phyloP scores from a whole-genome alignment of 2,797 vertebrate species.

The Buceros bicornis region DNA sequence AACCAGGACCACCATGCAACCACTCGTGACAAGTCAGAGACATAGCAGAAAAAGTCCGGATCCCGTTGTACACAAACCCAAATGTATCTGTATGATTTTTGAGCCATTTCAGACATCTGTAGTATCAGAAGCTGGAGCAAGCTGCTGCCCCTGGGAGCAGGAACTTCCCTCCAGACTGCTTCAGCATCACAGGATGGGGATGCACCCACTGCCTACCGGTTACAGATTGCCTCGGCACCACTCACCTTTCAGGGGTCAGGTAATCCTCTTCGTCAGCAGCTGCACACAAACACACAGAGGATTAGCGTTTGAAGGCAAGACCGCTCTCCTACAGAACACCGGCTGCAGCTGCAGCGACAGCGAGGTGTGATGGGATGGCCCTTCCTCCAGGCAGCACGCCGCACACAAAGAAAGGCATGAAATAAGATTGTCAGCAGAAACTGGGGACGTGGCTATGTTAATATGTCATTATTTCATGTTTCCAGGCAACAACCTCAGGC shows the following conservation, averaged over 20 bases:
- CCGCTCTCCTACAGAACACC: fast-evolving
- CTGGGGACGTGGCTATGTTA: not conserved
- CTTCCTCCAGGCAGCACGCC: not conserved
- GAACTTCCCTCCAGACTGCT: not conserved
- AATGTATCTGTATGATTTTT: not conserved
- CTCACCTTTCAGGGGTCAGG: slow-evolving; percentile 70
- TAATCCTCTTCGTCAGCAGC: slow-evolving; percentile 50
- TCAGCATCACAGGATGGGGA: not conserved
- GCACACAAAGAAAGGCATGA: not conserved
- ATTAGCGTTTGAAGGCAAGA: not conserved
- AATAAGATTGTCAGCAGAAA: not conserved
- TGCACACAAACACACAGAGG: slow-evolving; percentile 63
- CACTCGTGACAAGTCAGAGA: not conserved
- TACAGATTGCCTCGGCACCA: fast-evolving
- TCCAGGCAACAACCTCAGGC: not conserved
- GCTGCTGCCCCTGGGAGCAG: not conserved
- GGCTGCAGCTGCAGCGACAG: fast-evolving
- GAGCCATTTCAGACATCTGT: not conserved
- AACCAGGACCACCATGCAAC: not conserved
- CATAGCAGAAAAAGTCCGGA: not conserved
- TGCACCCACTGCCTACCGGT: fast-evolving
- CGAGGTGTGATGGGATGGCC: not conserved
- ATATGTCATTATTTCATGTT: not conserved
- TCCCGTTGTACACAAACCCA: not conserved
- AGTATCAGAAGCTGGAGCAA: not conserved